Conservation (phyloP, 2,888 invertebrate species). For the Ophonus ardosiacus region DNA sequence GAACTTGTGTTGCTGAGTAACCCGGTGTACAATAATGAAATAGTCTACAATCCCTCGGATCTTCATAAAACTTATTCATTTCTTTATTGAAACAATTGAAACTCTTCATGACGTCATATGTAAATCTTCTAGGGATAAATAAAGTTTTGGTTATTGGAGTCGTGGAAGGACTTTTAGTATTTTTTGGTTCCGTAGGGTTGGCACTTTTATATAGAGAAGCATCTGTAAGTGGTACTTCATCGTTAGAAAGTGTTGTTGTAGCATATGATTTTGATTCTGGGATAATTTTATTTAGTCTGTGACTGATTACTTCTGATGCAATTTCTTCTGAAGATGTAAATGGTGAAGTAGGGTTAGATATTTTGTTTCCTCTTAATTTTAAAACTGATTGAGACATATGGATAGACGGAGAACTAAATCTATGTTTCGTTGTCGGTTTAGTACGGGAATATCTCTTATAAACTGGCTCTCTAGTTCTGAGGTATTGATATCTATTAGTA, state of each 20-base stretch:
- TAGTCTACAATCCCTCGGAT: constrained; percentile 78
- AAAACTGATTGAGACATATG: constrained; percentile 58
- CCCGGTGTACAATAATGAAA: constrained; percentile 82
- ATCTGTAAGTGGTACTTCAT: constrained; percentile 69
- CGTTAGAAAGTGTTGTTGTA: constrained; percentile 4
- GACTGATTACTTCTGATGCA: constrained; percentile 11
- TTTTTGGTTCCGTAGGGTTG: constrained; percentile 72
- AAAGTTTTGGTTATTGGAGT: constrained; percentile 71
- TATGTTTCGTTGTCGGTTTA: constrained; percentile 72
- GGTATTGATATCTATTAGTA: constrained; percentile 53
- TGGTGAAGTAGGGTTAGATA: constrained; percentile 1
- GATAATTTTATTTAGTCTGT: constrained; percentile 31
- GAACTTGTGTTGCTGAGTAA: constrained; percentile 77
- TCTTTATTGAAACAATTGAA: constrained; percentile 79
- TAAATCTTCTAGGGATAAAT: constrained; percentile 62
- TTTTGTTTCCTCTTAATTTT: constrained; percentile 52
- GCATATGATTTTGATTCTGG: constrained; percentile 20
- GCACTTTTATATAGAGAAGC: constrained; percentile 73
- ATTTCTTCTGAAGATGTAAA: constrained; percentile 46
- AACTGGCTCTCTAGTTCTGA: constrained; percentile 63
- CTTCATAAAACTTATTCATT: constrained; percentile 79
- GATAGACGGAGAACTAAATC: constrained; percentile 65
- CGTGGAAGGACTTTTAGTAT: constrained; percentile 69
- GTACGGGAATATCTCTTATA: constrained; percentile 68
- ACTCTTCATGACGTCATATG: constrained; percentile 47